Evolutionary conservation across 1,140 invertebrate genomes (phyloP), one percentile per base, ranked within the genome.

Genomic region (Drosophila kohkoa): DNA sequence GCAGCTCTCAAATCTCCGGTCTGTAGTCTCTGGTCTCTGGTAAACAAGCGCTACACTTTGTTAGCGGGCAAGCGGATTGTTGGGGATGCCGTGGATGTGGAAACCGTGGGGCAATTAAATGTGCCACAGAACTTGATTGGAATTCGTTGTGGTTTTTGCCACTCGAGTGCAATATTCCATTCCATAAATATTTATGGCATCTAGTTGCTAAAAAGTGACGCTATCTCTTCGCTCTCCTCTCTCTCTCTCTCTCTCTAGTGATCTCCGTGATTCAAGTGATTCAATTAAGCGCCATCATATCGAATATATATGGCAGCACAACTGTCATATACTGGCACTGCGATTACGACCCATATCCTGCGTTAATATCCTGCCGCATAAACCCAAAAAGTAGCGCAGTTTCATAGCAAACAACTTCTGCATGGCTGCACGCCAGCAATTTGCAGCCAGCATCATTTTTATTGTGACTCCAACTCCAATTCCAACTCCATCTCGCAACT

Each of bases 51-150:
- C 20, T 70, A 30, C 38, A 51, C 73, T 67, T 46, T 43, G 30
- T 16, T 15, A 25, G 20, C 2, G 15, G 11, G 8, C 13, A 28
- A n/a, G 11, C 16, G 11, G 20, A 25, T 25, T 25, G 20, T 25
- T 25, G 20, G 20, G 20, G 20, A 25, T 25, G 20, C 20, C 20
- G 20, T 25, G n/a, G n/a, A n/a, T n/a, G 20, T 25, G 20, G 38
- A 15, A 15, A 10, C 4, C 20, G 46, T 45, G 43, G 46, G 76
- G 76, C 76, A 87, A 88, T 87, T 88, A 88, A 82, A 71, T 80
- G 63, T 60, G 69, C 79, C 80, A 62, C 83, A 80, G 67, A 82
- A 75, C 69, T 74, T 88, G 80, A 87, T 87, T 87, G 83, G 69
- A 88, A 87, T 77, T 77, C 79, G 71, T 72, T 77, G 82, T 77